Evolutionary conservation across 2,113 vertebrate genomes (phyloP).

Genomic region (Grammomys dolichurus): DNA sequence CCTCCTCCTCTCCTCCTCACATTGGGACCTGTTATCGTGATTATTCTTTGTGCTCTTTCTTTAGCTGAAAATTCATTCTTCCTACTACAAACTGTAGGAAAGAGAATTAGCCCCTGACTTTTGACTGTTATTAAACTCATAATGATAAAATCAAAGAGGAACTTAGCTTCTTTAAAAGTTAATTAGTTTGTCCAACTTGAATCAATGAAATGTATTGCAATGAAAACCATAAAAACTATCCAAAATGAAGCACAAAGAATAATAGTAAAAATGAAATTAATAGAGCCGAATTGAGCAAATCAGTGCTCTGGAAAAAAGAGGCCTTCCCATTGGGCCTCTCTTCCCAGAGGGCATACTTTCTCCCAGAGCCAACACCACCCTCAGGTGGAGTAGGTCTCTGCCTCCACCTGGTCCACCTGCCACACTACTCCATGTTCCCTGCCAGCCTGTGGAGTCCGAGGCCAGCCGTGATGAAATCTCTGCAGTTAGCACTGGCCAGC

Average conservation of each 20-base stretch:
- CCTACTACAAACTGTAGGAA: not conserved
- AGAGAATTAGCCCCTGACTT: not conserved
- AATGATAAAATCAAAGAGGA: not conserved
- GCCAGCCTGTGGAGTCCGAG: not conserved
- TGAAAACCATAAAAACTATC: not conserved
- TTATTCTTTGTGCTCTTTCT: not conserved
- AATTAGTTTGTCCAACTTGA: not conserved
- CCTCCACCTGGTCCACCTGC: not conserved
- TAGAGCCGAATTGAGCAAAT: not conserved
- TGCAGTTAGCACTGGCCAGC: not conserved
- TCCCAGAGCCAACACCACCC: not conserved
- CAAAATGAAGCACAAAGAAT: not conserved
- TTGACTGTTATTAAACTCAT: not conserved
- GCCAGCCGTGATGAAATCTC: not conserved
- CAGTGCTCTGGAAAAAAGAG: not conserved
- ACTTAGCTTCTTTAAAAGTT: not conserved
- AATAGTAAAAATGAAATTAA: not conserved
- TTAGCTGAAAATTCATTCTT: not conserved
- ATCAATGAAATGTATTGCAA: not conserved
- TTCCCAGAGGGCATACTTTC: not conserved
- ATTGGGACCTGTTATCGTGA: not conserved
- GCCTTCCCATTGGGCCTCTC: not conserved
- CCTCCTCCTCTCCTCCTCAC: not conserved
- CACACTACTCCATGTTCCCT: not conserved
- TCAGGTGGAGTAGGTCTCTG: not conserved